Evolutionary conservation across 2,797 vertebrate species (phyloP).

Genomic region (Chiroxiphia lanceolata): DNA sequence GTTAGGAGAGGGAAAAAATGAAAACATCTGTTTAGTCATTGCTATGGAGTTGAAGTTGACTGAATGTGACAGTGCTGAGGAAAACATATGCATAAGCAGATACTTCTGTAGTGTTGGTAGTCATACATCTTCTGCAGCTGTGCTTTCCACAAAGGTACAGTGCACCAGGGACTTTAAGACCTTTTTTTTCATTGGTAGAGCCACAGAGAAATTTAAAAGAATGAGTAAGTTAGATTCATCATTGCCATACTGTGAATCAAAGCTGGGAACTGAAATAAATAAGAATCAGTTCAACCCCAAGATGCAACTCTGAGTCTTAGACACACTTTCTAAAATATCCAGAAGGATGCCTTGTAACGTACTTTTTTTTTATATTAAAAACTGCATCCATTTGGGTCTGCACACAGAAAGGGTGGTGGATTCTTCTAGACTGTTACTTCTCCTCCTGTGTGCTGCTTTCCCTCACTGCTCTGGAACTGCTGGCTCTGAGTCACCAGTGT

Average conservation of each 20-base stretch:
- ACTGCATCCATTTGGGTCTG: background rate
- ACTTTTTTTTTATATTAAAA: background rate
- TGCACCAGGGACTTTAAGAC: background rate
- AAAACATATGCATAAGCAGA: background rate
- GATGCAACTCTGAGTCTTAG: background rate
- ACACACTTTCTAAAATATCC: background rate
- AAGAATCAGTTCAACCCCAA: background rate
- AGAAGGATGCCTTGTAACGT: background rate
- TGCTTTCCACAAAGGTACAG: background rate
- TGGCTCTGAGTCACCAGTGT: background rate
- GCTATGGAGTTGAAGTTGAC: background rate
- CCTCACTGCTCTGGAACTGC: background rate
- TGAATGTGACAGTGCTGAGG: background rate
- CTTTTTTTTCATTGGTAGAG: background rate
- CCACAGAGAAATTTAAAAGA: background rate
- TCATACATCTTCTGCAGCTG: background rate
- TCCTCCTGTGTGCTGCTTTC: background rate
- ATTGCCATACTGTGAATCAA: background rate
- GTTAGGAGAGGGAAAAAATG: background rate
- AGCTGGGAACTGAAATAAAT: background rate
- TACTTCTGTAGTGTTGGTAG: background rate
- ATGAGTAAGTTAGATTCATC: background rate
- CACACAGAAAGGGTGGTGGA: fast-evolving
- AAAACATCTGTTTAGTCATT: background rate
- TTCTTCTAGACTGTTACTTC: background rate